phyloP scores from a whole-genome alignment of 2,113 vertebrate genomes.

The Mystacornis crossleyi region DNA sequence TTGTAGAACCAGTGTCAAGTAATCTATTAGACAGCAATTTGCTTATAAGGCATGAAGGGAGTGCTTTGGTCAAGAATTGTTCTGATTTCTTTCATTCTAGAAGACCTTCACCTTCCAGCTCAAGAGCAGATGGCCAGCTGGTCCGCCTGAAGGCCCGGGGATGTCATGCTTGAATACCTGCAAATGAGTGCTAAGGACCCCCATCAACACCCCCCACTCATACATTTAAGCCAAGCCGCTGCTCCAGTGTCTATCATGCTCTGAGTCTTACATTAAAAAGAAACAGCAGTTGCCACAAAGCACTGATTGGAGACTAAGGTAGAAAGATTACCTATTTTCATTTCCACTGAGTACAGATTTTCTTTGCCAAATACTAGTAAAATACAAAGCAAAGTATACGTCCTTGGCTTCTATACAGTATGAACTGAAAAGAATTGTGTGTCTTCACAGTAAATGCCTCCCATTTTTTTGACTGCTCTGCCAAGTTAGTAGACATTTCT shows the following conservation, averaged over 20 bases:
- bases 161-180: neutral
- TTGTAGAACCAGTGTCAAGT: neutral
- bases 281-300: neutral
- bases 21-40: neutral
- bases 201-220: neutral
- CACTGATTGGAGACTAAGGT: neutral
- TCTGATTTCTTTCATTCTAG: neutral
- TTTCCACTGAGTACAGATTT: neutral
- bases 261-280: neutral
- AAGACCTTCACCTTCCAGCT: neutral
- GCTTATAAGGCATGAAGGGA: neutral
- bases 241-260: neutral
- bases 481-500: neutral
- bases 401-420: neutral
- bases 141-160: neutral
- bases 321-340: neutral
- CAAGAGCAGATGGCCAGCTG: neutral
- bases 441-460: neutral
- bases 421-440: neutral
- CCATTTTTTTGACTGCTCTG: neutral
- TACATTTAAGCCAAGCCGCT: neutral
- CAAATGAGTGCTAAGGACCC: neutral
- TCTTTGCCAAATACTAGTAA: neutral
- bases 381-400: neutral
- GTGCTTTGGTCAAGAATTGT: neutral